Evolutionary conservation across 2,113 vertebrate genomes (phyloP), one percentile per base, ranked within the genome.

Genomic region (Lagopus leucura): DNA sequence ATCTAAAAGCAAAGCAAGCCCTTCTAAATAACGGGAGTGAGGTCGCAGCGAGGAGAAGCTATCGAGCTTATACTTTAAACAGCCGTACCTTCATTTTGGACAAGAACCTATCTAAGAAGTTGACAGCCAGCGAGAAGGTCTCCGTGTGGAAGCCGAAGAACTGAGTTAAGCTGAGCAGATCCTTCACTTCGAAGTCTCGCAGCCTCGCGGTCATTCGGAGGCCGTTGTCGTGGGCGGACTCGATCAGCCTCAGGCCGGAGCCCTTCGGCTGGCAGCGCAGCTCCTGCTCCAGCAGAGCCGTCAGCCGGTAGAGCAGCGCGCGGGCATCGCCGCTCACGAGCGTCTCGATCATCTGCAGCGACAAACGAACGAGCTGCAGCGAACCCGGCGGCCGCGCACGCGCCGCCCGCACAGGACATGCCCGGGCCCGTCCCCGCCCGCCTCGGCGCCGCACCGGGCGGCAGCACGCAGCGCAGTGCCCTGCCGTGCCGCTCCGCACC

Each of bases 131-230:
- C 1, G 98, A 99, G 96, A 99, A 99, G 0, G 98, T 99, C 90
- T 99, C 99, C 0, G 99, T 98, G 66, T 92, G 97, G 86, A 99
- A 99, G 71, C 99, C 99, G 11, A 99, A 99, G 97, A 99, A 99
- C 61, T 99, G 98, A 84, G 98, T 98, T 55, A 99, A 95, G 67
- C 98, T 99, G 28, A 99, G 99, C 34, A 99, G 98, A 86, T 99
- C 99, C 77, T 98, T 99, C 79, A 99, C 99, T 95, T 99, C 98
- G 67, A 99, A 98, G 94, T 99, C 99, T 40, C 99, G 95, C 32
- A 99, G 97, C 50, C 97, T 98, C 6, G 97, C 94, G 1, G 99
- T 99, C 99, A 99, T 98, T 47, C 99, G 97, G 50, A 99, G 97
- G 18, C 99, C 99, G 4, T 98, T 99, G 89, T 99, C 99, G 5